Evolutionary conservation across 2,113 vertebrate genomes (phyloP).

Genomic region (Oreochromis aureus): DNA sequence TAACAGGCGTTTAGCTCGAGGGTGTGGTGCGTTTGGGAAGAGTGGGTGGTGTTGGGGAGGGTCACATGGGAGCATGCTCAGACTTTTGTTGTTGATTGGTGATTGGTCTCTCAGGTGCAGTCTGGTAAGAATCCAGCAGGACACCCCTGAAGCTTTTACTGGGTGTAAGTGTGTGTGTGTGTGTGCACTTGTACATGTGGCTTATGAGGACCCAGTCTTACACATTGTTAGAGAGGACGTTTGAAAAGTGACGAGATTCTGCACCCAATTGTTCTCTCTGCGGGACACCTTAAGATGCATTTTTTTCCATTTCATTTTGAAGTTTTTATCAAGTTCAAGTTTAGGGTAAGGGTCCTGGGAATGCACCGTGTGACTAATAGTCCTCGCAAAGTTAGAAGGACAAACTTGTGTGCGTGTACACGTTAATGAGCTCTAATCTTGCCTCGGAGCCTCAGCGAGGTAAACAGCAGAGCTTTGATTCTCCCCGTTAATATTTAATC

Average conservation of each 20-base stretch:
- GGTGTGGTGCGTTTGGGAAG: neutral
- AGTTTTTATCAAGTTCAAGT: neutral
- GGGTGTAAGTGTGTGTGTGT: neutral
- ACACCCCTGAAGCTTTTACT: neutral
- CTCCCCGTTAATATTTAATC: constrained; percentile 11
- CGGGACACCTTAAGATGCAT: neutral
- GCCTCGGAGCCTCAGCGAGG: neutral
- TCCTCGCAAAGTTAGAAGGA: neutral
- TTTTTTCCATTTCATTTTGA: neutral
- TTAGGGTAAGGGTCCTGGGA: neutral
- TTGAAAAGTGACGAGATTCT: neutral
- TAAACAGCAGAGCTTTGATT: constrained; percentile 27
- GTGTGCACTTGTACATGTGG: neutral
- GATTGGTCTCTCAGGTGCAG: constrained; percentile 31
- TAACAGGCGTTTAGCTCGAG: constrained; percentile 16
- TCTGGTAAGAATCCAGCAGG: constrained; percentile 12
- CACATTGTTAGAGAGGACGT: neutral
- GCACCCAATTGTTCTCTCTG: neutral
- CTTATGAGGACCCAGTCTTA: neutral
- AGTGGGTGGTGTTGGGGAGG: neutral
- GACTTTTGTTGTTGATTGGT: neutral
- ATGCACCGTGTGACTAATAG: neutral
- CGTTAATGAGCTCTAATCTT: constrained; percentile 3
- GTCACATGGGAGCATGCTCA: neutral
- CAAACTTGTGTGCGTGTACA: neutral